Conservation (phyloP, 2,113 vertebrate species). For the Rhagologus leucostigma region DNA sequence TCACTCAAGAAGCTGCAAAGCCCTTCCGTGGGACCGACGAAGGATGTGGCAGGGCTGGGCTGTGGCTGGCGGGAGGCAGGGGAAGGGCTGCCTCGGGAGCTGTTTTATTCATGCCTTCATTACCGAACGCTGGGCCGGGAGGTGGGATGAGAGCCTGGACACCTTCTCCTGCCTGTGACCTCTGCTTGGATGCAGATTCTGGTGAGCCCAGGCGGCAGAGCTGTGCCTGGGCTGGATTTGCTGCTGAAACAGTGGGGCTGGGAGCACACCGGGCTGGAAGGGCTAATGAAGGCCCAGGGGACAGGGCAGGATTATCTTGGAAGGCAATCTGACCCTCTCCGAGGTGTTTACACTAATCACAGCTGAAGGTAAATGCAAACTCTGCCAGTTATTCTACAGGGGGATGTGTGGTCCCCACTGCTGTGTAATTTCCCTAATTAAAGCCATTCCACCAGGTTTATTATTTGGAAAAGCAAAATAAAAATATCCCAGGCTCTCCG, state of each 20-base stretch:
- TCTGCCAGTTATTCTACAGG: not conserved
- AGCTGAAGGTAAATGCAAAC: not conserved
- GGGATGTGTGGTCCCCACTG: not conserved
- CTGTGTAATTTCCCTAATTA: not conserved
- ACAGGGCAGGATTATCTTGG: constrained; percentile 18
- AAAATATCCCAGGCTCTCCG: not conserved
- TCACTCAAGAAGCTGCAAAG: not conserved
- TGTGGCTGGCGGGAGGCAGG: not conserved
- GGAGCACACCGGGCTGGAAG: not conserved
- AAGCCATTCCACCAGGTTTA: not conserved
- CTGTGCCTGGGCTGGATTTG: not conserved
- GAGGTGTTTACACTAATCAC: constrained; percentile 2
- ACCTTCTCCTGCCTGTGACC: not conserved
- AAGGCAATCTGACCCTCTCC: not conserved
- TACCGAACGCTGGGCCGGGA: not conserved
- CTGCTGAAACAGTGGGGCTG: not conserved
- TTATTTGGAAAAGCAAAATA: not conserved
- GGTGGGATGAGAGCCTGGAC: not conserved
- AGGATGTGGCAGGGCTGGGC: not conserved
- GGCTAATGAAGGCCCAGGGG: constrained; percentile 42
- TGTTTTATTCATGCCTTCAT: not conserved
- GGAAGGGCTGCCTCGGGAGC: not conserved
- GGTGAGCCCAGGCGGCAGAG: not conserved
- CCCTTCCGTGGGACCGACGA: accelerated
- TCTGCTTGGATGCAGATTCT: not conserved